A percentile compares a stretch with the other conserved stretches of the same genome.
These are phyloP conservation scores for Malurus splendens DNA, from an alignment of 2,797 vertebrate genomes.

Conservation along the genomic window DNA sequence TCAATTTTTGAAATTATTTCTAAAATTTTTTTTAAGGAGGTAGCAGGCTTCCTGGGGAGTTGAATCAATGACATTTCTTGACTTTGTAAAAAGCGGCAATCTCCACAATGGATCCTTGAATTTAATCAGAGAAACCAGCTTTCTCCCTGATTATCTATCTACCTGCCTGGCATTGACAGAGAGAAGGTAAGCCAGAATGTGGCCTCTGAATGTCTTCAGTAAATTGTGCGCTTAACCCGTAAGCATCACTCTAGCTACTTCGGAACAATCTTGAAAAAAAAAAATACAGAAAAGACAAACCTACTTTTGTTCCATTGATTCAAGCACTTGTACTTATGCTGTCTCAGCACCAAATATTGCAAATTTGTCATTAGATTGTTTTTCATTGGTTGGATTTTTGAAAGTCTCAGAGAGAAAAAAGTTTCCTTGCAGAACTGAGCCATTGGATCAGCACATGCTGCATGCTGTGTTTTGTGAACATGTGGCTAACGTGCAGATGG, in stretches of 20 bases:
- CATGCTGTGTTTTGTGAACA: constrained; percentile 1
- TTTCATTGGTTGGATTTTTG: not conserved
- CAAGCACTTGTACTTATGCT: not conserved
- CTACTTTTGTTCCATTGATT: not conserved
- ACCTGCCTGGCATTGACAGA: not conserved
- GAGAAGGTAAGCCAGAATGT: not conserved
- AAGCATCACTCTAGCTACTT: not conserved
- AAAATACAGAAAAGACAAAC: not conserved
- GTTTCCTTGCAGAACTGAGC: not conserved
- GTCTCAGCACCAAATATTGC: not conserved
- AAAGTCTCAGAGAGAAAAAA: not conserved
- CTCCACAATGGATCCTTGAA: not conserved
- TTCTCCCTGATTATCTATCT: not conserved
- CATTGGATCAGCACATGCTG: not conserved
- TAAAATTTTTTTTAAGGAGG: not conserved
- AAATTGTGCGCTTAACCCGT: not conserved
- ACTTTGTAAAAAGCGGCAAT: not conserved
- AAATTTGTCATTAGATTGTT: not conserved
- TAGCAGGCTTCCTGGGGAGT: not conserved
- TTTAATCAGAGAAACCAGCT: not conserved
- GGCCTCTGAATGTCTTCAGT: not conserved
- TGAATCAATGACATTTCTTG: not conserved
- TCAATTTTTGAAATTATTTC: not conserved
- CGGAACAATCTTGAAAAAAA: not conserved
- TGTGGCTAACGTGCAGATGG: not conserved